phyloP scores from a whole-genome alignment of 1,140 invertebrate species.

The Drosophila subobscura region DNA sequence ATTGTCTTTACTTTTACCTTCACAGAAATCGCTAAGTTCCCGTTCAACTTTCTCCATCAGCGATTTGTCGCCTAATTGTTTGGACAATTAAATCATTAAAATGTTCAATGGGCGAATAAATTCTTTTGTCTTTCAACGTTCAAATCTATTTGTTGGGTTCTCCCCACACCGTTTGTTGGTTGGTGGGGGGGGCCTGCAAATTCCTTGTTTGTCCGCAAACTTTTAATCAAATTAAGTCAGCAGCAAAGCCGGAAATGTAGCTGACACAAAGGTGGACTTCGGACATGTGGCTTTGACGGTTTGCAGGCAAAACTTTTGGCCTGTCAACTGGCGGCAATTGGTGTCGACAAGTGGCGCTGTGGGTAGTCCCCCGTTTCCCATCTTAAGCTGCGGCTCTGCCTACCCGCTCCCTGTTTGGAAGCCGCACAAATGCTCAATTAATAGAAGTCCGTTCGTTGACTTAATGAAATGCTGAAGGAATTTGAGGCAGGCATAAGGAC shows the following conservation, averaged over 20 bases:
- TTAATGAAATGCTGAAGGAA: constrained; percentile 64
- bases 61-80: constrained; percentile 68
- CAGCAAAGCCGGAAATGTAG: constrained; percentile 68
- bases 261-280: constrained; percentile 71
- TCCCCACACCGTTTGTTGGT: not conserved
- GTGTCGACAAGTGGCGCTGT: constrained; percentile 67
- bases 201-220: constrained; percentile 61
- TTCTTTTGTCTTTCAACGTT: constrained; percentile 23
- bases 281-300: constrained; percentile 55
- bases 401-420: constrained; percentile 1
- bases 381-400: not conserved
- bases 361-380: constrained; percentile 51
- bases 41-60: constrained; percentile 37
- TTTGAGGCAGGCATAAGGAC: constrained; percentile 11
- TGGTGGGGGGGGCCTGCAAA: not conserved
- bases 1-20: constrained; percentile 38
- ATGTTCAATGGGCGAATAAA: constrained; percentile 44
- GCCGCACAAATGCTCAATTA: constrained; percentile 78
- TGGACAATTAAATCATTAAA: constrained; percentile 76
- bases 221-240: constrained; percentile 81
- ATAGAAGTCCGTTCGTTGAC: constrained; percentile 66
- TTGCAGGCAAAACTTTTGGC: constrained; percentile 52
- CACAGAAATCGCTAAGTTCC: not conserved
- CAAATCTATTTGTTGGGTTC: constrained; percentile 31
- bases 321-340: constrained; percentile 63